Percentiles rank a stretch among this genome's conserved stretches.
These are phyloP conservation scores for Drosophila pectinifera DNA, from an alignment of 1,140 invertebrate genomes.

Conservation along the genomic window DNA sequence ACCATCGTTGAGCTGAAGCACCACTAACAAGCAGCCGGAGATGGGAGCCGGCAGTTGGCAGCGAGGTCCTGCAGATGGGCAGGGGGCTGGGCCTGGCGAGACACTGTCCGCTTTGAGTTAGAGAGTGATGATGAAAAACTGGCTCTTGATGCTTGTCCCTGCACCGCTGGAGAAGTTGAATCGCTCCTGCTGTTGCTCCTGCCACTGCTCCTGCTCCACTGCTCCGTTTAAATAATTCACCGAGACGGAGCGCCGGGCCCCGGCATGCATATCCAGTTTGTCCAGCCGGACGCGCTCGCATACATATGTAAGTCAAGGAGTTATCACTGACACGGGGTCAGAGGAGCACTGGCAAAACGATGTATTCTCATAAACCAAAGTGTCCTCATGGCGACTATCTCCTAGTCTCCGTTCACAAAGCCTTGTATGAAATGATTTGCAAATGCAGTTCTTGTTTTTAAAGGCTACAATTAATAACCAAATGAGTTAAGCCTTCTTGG, in stretches of 20 bases:
- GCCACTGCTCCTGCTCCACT: constrained; percentile 6
- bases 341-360: constrained; percentile 19
- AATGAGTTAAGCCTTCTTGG: too few relatives aligned
- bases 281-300: constrained; percentile 27
- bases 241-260: constrained; percentile 33
- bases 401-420: neutral
- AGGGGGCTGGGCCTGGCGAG: constrained; percentile 1
- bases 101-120: constrained; percentile 41
- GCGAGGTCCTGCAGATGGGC: neutral
- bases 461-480: too few relatives aligned
- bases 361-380: constrained; percentile 1
- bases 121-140: constrained; percentile 56
- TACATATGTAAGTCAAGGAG: constrained; percentile 34
- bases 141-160: constrained; percentile 37
- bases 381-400: neutral
- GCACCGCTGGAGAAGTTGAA: constrained; percentile 4
- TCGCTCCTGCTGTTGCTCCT: neutral
- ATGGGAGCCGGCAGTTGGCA: neutral
- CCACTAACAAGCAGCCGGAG: constrained; percentile 42
- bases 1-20: constrained; percentile 53
- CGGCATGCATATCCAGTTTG: constrained; percentile 54
- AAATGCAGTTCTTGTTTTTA: too few relatives aligned
- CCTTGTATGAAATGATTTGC: too few relatives aligned
- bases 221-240: constrained; percentile 63
- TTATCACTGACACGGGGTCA: constrained; percentile 19